Evolutionary conservation across 2,113 vertebrate genomes (phyloP).

Genomic region (Willisornis vidua): DNA sequence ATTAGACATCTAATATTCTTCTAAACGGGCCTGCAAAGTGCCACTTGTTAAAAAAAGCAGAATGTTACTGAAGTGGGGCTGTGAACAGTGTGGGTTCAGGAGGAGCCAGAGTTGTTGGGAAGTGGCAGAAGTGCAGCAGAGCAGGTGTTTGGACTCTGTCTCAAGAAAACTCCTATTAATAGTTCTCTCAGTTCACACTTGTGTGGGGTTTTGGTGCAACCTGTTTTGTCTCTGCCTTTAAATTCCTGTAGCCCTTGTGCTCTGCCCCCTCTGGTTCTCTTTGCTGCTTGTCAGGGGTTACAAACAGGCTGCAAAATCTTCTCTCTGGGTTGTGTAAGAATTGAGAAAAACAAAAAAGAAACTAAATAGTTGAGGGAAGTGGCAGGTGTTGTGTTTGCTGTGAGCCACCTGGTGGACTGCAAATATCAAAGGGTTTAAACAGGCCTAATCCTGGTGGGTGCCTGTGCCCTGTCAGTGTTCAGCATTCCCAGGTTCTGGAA

Average conservation of each 20-base stretch:
- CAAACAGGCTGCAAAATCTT: neutral
- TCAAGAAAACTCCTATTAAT: neutral
- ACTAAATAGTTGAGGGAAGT: neutral
- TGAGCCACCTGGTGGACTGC: neutral
- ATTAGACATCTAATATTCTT: neutral
- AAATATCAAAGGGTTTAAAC: neutral
- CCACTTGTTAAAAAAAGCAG: neutral
- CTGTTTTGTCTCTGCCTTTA: neutral
- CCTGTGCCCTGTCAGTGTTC: neutral
- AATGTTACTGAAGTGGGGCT: accelerated
- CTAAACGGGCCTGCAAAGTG: neutral
- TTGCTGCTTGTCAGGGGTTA: neutral
- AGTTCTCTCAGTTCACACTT: neutral
- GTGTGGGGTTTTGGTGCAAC: neutral
- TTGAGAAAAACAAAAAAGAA: too few species aligned
- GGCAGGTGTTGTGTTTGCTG: accelerated
- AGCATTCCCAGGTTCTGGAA: neutral
- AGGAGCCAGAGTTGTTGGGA: neutral
- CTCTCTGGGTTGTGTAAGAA: neutral
- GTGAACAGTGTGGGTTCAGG: neutral
- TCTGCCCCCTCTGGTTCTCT: neutral
- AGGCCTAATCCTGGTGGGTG: neutral
- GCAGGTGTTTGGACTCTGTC: neutral
- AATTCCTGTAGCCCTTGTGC: neutral
- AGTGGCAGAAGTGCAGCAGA: neutral